Percentiles rank a stretch among this genome's conserved stretches.
Evolutionary conservation across 1,140 invertebrate species (phyloP).

Genomic region (Chionoecetes opilio): DNA sequence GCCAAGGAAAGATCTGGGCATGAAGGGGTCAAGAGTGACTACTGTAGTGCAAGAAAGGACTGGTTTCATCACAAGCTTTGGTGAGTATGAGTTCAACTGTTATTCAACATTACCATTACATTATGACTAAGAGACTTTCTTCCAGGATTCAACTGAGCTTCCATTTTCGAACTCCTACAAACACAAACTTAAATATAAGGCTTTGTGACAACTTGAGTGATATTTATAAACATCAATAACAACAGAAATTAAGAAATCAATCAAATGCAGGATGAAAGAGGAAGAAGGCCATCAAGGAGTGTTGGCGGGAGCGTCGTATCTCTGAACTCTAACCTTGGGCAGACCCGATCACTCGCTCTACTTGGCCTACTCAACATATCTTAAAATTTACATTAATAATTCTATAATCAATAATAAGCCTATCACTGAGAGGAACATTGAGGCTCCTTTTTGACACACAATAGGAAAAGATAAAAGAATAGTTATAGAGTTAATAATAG

Average conservation of each 20-base stretch:
- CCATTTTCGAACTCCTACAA: constrained; percentile 73
- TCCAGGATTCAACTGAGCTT: constrained; percentile 49
- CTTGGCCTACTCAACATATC: not conserved
- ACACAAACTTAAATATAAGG: constrained; percentile 70
- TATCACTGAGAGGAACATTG: not conserved
- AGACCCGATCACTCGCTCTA: not conserved
- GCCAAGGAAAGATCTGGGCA: no score
- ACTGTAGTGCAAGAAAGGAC: not conserved
- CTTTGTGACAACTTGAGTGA: constrained; percentile 60
- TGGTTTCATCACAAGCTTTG: not conserved
- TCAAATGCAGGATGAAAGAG: constrained; percentile 74
- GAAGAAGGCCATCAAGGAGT: constrained; percentile 63
- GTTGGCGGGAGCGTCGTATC: constrained; percentile 51
- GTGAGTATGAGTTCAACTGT: not conserved
- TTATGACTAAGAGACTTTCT: not conserved
- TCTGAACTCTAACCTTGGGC: constrained; percentile 7
- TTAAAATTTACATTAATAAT: not conserved
- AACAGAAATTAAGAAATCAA: constrained; percentile 66
- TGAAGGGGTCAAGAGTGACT: not conserved
- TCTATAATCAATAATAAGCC: not conserved
- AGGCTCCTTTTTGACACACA: not conserved
- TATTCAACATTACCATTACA: not conserved
- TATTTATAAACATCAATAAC: constrained; percentile 72
- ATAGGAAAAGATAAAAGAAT: not conserved
- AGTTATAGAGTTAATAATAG: no score